Evolutionary conservation across 2,113 vertebrate species (phyloP).

Genomic region (Xenopus tropicalis): UCB_Xtro_10.0 CM004446.2:94139001-94139500

Average conservation of each 20-base stretch:
- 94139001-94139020: conserved; percentile 94
- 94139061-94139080: conserved; percentile 99
- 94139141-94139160: conserved; percentile 78
- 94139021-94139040: conserved; percentile 99
- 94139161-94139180: conserved; percentile 64
- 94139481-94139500: too few species aligned
- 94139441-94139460: too few species aligned
- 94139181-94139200: conserved; percentile 64
- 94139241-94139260: conserved; percentile 50
- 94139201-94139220: conserved; percentile 65
- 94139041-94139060: conserved; percentile 99
- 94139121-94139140: conserved; percentile 79
- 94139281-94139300: not conserved
- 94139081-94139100: conserved; percentile 97
- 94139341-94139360: not conserved
- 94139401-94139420: conserved; percentile 14
- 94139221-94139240: conserved; percentile 62
- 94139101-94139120: conserved; percentile 83
- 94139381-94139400: conserved; percentile 36
- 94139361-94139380: not conserved
- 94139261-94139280: conserved; percentile 15
- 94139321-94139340: not conserved
- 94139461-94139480: too few species aligned
- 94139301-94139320: not conserved
- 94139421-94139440: not conserved